Evolutionary conservation across 1,140 invertebrate genomes (phyloP), one percentile per base, ranked within the genome.

Genomic region (Euglossa dilemma): DNA sequence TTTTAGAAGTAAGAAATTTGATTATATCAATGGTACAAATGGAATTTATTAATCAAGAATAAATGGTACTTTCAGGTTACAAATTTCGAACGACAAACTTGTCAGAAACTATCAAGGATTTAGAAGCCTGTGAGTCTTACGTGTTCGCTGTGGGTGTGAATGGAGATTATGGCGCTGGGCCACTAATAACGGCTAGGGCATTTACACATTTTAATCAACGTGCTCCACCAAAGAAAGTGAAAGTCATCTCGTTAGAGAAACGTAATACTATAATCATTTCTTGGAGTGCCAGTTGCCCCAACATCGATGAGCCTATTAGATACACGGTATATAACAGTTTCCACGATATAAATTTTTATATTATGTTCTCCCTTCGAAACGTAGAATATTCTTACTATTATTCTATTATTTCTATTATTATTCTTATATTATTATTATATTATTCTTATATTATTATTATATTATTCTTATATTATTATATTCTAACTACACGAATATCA

Each of bases 121-220:
- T 98, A 82, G 95, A 96, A 70, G 95, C 97, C 6, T 98, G 97
- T 89, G 96, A 97, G 87, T 95, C 93, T 0, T 98, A 98, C 89
- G 90, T 96, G 20, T 96, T 98, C 90, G 95, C 95, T 16, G 96
- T 98, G n/a, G 97, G 96, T 0, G 90, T 98, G 4, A 93, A 63
- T 7, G 88, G 96, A 54, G 95, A 95, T 18, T 93, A 94, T 14
- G 96, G 96, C 0, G 90, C 94, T 52, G 97, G 97, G 9, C 97
- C 96, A 11, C 90, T 97, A 20, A 95, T 93, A 52, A 94, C 95
- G 0, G 79, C 93, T 0, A 92, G 92, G n/a, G 93, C 97, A 6
- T 90, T 94, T 6, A 98, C 97, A 0, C 94, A 95, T 77, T 96
- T 95, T 80, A 96, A 97, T 90, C 87, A 94, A 3, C 95, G 93